Percentiles rank a stretch among this genome's conserved stretches.
Evolutionary conservation across 2,888 invertebrate genomes (phyloP).

Genomic region (Zaprionus bogoriensis): DNA sequence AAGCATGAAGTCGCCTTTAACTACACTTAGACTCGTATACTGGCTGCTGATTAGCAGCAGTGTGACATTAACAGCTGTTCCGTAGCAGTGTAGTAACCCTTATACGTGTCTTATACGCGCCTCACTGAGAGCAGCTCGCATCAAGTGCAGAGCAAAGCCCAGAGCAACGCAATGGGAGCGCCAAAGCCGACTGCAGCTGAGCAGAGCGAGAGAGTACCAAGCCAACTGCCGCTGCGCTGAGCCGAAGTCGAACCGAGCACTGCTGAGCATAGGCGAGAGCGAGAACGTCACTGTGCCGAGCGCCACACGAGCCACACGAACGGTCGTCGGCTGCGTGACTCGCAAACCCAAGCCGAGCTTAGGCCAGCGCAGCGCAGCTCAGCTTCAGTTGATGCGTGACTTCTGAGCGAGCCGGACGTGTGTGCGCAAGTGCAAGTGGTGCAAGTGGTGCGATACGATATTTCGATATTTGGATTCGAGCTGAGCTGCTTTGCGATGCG

Average conservation of each 20-base stretch:
- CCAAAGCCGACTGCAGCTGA: too few species aligned
- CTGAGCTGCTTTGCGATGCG: not conserved
- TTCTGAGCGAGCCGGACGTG: conserved; percentile 40
- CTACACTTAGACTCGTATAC: not conserved
- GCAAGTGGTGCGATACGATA: not conserved
- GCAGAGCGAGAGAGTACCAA: too few species aligned
- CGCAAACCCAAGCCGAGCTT: conserved; percentile 36
- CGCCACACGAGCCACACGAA: conserved; percentile 33
- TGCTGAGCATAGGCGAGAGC: conserved; percentile 11
- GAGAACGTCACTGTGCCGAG: conserved; percentile 21
- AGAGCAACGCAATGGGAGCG: too few species aligned
- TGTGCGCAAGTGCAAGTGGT: not conserved
- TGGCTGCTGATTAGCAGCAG: not conserved
- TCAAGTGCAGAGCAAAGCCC: too few species aligned
- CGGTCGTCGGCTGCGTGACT: conserved; percentile 24
- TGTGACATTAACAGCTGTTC: not conserved
- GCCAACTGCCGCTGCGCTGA: too few species aligned
- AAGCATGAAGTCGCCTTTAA: not conserved
- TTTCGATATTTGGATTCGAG: too few species aligned
- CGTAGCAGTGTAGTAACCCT: not conserved
- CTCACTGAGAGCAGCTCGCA: too few species aligned
- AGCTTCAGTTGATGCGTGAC: conserved; percentile 65
- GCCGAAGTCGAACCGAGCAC: too few species aligned
- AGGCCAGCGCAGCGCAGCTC: conserved; percentile 26
- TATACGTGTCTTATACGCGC: too few species aligned